Evolutionary conservation across 2,113 vertebrate genomes (phyloP).

Genomic region (Dasypus novemcinctus): DNA sequence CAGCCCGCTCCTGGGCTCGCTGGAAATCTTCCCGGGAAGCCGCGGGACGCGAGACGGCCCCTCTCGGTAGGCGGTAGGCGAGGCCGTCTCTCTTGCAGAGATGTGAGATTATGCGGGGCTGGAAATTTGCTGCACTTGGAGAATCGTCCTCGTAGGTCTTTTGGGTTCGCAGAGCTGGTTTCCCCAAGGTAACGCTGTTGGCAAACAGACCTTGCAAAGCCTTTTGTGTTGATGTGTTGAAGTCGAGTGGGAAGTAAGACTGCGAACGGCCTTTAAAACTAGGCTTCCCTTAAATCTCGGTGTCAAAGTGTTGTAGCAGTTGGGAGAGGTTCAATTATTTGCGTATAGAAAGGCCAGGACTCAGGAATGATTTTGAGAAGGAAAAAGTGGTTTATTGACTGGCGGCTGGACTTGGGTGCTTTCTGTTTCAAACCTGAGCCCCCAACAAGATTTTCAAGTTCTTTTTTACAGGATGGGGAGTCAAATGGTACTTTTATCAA

Average conservation of each 20-base stretch:
- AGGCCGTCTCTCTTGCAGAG: constrained; percentile 69
- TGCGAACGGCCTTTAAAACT: constrained; percentile 51
- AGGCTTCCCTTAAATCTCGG: constrained; percentile 51
- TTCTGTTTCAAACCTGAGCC: no score
- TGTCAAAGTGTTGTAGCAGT: no score
- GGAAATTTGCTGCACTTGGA: constrained; percentile 85
- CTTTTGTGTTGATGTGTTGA: background rate
- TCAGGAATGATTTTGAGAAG: no score
- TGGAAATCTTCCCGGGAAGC: constrained; percentile 41
- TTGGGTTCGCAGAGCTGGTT: constrained; percentile 49
- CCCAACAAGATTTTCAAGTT: no score
- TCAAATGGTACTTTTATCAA: no score
- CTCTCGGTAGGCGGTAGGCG: constrained; percentile 86
- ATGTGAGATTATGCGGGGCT: constrained; percentile 85
- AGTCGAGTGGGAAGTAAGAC: constrained; percentile 34
- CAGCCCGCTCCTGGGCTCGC: no score
- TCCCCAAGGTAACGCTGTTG: no score
- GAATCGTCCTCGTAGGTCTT: constrained; percentile 75
- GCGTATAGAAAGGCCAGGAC: no score
- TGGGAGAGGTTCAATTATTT: no score
- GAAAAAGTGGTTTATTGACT: no score
- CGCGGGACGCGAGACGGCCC: constrained; percentile 48
- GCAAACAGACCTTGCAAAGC: constrained; percentile 51
- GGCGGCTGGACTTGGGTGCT: no score
- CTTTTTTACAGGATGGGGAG: no score